Evolutionary conservation across 2,888 invertebrate species (phyloP), one percentile per base, ranked within the genome.

Genomic region (Epistrophe eligans): DNA sequence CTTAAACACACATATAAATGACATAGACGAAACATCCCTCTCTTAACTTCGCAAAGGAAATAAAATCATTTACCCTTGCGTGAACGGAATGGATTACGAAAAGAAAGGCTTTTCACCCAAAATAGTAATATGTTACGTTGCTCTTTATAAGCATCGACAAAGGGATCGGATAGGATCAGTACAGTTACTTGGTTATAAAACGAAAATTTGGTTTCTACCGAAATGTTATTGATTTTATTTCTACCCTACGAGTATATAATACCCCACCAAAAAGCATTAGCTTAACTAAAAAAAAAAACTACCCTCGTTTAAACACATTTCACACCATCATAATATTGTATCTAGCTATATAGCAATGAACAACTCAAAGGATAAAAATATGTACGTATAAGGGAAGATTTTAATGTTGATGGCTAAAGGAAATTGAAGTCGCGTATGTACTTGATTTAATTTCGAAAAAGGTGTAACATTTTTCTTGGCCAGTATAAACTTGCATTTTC

Each of bases 191-290:
- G 55, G 70, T 73, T 45, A 38, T 67, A 80, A 62, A 71, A 76
- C 13, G 64, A 52, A 77, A 77, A 43, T 82, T 57, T 58, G 71
- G 71, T 82, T 64, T 77, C 81, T 72, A 43, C 55, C 82, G 50
- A 72, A 77, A 77, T 66, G 17, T 17, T 82, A 82, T 82, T 72
- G 82, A 82, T 82, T 82, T 81, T 77, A 40, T 72, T 66, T 50
- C 58, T 17, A 48, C 77, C 24, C 32, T 50, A 28, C 8, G 35
- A 32, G 7, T 11, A 38, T 28, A 13, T 24, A 3, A 24, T 38
- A 19, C 35, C 50, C 50, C 67, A 67, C 67, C 38, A 52, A n/a
- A 66, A 52, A 57, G 66, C 70, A 71, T 19, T 76, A 70, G 45
- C 76, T 81, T 32, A 10, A 4, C 9, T 32, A 24, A 43, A 43